These are phyloP conservation scores for Brachyopa scutellaris DNA, from an alignment of 2,888 invertebrate genomes.

Conservation along the genomic window DNA sequence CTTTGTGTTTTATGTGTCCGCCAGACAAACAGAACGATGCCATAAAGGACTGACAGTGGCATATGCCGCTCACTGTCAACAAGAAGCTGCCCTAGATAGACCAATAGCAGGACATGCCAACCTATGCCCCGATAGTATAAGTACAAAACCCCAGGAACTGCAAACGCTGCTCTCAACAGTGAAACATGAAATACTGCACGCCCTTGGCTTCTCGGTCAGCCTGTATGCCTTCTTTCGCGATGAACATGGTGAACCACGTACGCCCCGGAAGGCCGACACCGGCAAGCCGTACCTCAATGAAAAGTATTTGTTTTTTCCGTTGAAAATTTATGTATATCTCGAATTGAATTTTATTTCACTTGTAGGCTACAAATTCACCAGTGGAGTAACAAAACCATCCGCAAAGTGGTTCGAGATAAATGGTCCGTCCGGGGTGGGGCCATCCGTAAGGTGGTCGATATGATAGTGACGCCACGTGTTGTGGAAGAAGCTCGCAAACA, in stretches of 20 bases:
- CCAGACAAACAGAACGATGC: conserved; percentile 96
- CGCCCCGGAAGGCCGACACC: conserved; percentile 89
- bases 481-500: conserved; percentile 92
- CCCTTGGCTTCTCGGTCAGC: conserved; percentile 97
- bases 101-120: conserved; percentile 99
- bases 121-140: conserved; percentile 96
- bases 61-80: conserved; percentile 99
- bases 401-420: conserved; percentile 85
- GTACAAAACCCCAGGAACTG: conserved; percentile 94
- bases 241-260: conserved; percentile 92
- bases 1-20: conserved; percentile 98
- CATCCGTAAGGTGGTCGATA: conserved; percentile 89
- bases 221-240: conserved; percentile 96
- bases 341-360: conserved; percentile 31
- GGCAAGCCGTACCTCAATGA: conserved; percentile 95
- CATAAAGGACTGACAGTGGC: conserved; percentile 95
- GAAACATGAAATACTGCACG: conserved; percentile 99
- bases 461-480: conserved; percentile 96
- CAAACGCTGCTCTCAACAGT: conserved; percentile 96
- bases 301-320: conserved; percentile 84
- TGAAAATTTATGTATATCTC: conserved; percentile 13
- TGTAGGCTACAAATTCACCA: conserved; percentile 93
- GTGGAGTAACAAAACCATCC: conserved; percentile 95
- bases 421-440: conserved; percentile 92
- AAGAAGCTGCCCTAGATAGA: conserved; percentile 95